These are phyloP conservation scores for Crenuchus spilurus DNA, from an alignment of 2,797 vertebrate species.

Conservation along the genomic window DNA sequence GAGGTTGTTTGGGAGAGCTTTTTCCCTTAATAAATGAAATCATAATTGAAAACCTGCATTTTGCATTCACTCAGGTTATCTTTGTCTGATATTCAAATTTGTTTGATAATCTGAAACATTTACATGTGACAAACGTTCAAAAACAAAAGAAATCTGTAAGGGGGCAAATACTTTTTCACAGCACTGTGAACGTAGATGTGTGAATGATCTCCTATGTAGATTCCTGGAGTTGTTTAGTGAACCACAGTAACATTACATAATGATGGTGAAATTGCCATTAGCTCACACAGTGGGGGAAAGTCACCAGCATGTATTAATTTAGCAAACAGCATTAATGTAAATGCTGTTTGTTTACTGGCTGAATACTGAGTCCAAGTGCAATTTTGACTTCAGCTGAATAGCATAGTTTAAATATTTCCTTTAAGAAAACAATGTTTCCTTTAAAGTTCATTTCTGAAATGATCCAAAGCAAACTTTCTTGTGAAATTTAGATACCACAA, in stretches of 20 bases:
- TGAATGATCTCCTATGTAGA: too few relatives aligned
- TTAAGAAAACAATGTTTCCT: not conserved
- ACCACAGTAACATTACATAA: not conserved
- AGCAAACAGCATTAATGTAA: not conserved
- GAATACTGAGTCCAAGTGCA: not conserved
- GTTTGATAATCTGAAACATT: too few relatives aligned
- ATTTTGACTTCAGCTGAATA: not conserved
- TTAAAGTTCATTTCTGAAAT: not conserved
- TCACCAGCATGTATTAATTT: not conserved
- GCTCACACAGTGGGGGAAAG: not conserved
- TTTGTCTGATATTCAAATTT: too few relatives aligned
- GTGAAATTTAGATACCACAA: conserved; percentile 86
- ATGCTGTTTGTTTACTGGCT: not conserved
- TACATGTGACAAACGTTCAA: too few relatives aligned
- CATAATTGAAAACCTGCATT: too few relatives aligned
- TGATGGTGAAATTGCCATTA: not conserved
- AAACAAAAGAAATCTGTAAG: too few relatives aligned
- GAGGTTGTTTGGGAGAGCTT: too few relatives aligned
- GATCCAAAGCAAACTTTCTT: conserved; percentile 2
- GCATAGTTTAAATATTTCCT: not conserved
- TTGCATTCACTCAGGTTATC: too few relatives aligned
- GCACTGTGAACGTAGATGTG: not conserved
- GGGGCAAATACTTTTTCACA: not conserved
- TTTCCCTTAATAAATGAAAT: too few relatives aligned
- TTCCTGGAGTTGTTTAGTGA: not conserved